Evolutionary conservation across 2,797 vertebrate species (phyloP).

Genomic region (Clarias laeviceps): DNA sequence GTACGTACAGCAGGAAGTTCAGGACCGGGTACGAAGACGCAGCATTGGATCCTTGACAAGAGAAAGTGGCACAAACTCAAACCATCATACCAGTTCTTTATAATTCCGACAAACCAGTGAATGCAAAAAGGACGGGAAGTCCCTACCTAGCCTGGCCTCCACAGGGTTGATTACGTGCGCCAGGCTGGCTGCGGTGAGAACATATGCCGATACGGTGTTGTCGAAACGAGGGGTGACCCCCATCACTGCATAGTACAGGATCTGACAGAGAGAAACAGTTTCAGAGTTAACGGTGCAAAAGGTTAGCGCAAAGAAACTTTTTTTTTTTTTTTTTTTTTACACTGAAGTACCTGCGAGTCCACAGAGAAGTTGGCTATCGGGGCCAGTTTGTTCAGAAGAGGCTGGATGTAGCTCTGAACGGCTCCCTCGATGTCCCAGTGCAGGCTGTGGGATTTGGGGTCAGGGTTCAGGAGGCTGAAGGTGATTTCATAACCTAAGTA

Average conservation of each 20-base stretch:
- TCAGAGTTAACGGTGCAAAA: background rate
- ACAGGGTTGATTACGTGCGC: conserved; percentile 97
- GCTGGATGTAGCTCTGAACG: conserved; percentile 82
- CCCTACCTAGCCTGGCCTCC: conserved; percentile 91
- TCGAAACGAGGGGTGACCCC: conserved; percentile 93
- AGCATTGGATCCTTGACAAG: conserved; percentile 85
- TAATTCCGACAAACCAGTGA: background rate
- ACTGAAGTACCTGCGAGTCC: conserved; percentile 87
- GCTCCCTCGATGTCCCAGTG: conserved; percentile 92
- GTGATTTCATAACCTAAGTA: conserved; percentile 91
- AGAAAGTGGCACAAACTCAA: background rate
- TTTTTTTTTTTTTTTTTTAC: background rate
- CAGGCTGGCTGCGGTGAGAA: conserved; percentile 85
- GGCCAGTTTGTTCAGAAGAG: conserved; percentile 85
- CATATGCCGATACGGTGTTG: conserved; percentile 79
- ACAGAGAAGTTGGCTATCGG: conserved; percentile 91
- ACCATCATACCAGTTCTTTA: background rate
- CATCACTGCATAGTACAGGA: conserved; percentile 87
- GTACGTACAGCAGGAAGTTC: conserved; percentile 94
- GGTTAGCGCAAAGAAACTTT: background rate
- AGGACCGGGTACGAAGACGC: conserved; percentile 91
- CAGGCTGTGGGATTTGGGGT: conserved; percentile 88
- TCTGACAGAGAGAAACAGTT: conserved; percentile 69
- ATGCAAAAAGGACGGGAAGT: background rate
- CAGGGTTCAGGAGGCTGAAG: conserved; percentile 93